Evolutionary conservation across 2,113 vertebrate genomes (phyloP).

Genomic region (Barbus barbus): DNA sequence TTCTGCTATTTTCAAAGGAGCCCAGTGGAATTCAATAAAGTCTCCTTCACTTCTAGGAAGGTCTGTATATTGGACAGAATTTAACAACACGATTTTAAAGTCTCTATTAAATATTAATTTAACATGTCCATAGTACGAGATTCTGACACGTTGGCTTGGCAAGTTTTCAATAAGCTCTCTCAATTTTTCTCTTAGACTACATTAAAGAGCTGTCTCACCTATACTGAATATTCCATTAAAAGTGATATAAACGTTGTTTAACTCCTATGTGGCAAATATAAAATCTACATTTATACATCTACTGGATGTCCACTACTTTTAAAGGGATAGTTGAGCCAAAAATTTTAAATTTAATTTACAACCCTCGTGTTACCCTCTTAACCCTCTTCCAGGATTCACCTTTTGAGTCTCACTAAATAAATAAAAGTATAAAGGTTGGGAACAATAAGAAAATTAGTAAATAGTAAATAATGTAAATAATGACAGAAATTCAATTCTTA

Average conservation of each 20-base stretch:
- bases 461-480: no score
- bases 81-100: slow-evolving; percentile 30
- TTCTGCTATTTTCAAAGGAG: slow-evolving; percentile 29
- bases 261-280: not conserved
- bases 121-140: not conserved
- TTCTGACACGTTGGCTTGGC: not conserved
- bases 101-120: slow-evolving; percentile 25
- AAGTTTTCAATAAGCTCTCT: slow-evolving; percentile 7
- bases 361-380: no score
- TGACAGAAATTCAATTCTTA: no score
- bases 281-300: not conserved
- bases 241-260: not conserved
- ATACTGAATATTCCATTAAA: not conserved
- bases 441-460: no score
- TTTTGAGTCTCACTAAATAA: no score
- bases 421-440: no score
- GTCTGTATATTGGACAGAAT: slow-evolving; percentile 48
- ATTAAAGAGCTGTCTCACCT: not conserved
- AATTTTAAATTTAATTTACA: no score
- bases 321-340: not conserved
- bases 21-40: slow-evolving; percentile 55
- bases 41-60: slow-evolving; percentile 58
- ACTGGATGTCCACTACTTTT: not conserved
- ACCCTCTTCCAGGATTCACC: no score
- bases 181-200: not conserved